Conservation (phyloP, 2,797 vertebrate genomes). For the Propithecus deckenii region DNA sequence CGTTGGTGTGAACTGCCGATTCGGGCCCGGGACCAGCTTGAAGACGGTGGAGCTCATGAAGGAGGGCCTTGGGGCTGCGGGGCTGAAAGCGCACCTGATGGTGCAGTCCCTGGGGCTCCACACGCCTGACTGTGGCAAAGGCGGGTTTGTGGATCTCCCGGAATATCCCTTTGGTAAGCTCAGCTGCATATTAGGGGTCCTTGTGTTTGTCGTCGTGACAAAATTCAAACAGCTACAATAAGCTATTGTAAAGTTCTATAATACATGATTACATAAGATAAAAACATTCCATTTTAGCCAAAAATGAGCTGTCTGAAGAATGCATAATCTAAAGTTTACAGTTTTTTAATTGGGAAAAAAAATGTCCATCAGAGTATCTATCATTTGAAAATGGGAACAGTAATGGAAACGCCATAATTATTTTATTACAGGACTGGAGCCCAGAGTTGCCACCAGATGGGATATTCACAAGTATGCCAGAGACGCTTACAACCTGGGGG, state of each 20-base stretch:
- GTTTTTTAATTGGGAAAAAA: not conserved
- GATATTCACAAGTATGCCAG: conserved; percentile 95
- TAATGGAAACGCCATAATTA: not conserved
- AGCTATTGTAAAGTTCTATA: not conserved
- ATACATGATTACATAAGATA: not conserved
- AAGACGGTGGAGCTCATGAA: conserved; percentile 93
- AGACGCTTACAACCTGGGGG: conserved; percentile 91
- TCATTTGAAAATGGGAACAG: not conserved
- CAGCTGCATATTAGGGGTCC: accelerated
- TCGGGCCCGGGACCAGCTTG: conserved; percentile 90
- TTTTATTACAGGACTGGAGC: conserved; percentile 90
- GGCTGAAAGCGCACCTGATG: conserved; percentile 92
- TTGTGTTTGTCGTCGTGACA: not conserved
- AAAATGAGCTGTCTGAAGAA: not conserved
- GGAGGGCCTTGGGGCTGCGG: conserved; percentile 89
- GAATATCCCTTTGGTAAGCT: conserved; percentile 95
- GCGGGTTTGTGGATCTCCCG: conserved; percentile 94
- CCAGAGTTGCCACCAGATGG: conserved; percentile 93
- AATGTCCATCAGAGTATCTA: not conserved
- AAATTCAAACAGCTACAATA: not conserved
- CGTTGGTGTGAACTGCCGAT: conserved; percentile 94
- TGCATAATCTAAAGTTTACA: not conserved
- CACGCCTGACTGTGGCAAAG: conserved; percentile 93
- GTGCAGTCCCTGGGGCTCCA: conserved; percentile 91
- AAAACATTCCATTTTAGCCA: not conserved